A percentile compares a stretch with the other conserved stretches of the same genome.
Conservation (phyloP, 2,797 vertebrate genomes). For the Arrhamphus sclerolepis region DNA sequence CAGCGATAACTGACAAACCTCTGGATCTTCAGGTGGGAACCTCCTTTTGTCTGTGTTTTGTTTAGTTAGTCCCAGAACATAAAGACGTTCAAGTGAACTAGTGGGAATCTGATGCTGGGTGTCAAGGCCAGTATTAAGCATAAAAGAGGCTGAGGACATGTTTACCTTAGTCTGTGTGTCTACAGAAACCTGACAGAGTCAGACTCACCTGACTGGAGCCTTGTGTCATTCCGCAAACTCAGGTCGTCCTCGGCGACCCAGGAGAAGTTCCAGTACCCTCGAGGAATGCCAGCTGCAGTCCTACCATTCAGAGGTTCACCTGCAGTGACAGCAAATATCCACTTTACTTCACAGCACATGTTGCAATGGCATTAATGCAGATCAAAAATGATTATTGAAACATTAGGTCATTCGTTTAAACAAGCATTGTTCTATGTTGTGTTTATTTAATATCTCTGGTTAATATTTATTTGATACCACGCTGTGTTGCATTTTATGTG, state of each 20-base stretch:
- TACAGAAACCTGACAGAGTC: slow-evolving; percentile 46
- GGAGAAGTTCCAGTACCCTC: slow-evolving; percentile 84
- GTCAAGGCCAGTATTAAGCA: slow-evolving; percentile 40
- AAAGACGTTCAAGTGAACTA: slow-evolving; percentile 15
- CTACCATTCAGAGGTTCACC: slow-evolving; percentile 54
- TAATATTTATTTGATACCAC: slow-evolving; percentile 4
- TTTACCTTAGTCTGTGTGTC: slow-evolving; percentile 40
- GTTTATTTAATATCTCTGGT: slow-evolving; percentile 2
- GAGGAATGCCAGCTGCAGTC: slow-evolving; percentile 53
- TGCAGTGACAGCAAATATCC: slow-evolving; percentile 52
- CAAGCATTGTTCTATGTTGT: background rate
- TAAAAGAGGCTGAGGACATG: slow-evolving; percentile 28
- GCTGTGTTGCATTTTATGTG: slow-evolving; percentile 1
- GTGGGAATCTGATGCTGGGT: slow-evolving; percentile 49
- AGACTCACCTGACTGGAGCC: slow-evolving; percentile 74
- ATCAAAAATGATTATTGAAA: background rate
- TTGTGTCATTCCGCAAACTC: slow-evolving; percentile 63
- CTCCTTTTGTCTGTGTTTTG: too few species aligned
- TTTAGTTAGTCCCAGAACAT: too few species aligned
- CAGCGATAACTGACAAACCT: too few species aligned
- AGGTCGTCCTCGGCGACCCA: slow-evolving; percentile 82
- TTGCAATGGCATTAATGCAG: background rate
- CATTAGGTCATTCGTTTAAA: background rate
- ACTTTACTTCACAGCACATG: slow-evolving; percentile 18
- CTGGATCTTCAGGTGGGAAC: too few species aligned